Base-by-base conservation (phyloP, 92 coral and sea anemone genomes). In the Porites lobata region DNA sequence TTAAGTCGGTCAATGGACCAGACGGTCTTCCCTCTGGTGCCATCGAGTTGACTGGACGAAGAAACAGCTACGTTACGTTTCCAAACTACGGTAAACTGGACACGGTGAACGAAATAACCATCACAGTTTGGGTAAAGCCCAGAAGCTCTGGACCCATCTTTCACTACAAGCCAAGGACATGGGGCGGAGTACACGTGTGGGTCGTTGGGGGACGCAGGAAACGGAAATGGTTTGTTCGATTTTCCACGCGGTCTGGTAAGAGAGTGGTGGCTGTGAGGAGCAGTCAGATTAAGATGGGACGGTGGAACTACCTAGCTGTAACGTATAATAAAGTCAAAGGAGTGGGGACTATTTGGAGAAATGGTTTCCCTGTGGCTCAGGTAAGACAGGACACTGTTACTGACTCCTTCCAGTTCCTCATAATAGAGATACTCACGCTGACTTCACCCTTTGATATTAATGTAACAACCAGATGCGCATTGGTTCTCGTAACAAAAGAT, bases 71-170 rank as follows among this genome's bases (percentile, higher is more conserved):
- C 58, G 92, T 91, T 15, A 21, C 12, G 21, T 90, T 94, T 65
- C 94, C 94, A 8, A 92, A 92, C 69, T 64, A 81, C 54, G 91
- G 89, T 56, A 86, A 90, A 64, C 89, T 94, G 18, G 95, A 92
- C 72, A 73, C 94, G 20, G 81, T 53, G 53, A 77, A 85, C 75
- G 94, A 95, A 12, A 90, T 94, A 69, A 92, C 98, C 6, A 92
- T 94, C 58, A 84, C 81, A 72, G 92, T 85, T 22, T 94, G 98
- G 98, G 92, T 94, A 15, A 93, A 90, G 52, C 98, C 98, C 1
- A 70, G 20, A 24, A 81, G 89, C n/a, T 57, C 91, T 24, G 98
- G 98, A 57, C 92, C 96, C 1, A 67, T 94, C 76, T 89, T 94
- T 71, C 96, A 94, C 73, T 94, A 92, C 24, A 59, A 74, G 50